These are phyloP conservation scores for Scophthalmus maximus DNA, from an alignment of 2,113 vertebrate species.

Conservation along the genomic window DNA sequence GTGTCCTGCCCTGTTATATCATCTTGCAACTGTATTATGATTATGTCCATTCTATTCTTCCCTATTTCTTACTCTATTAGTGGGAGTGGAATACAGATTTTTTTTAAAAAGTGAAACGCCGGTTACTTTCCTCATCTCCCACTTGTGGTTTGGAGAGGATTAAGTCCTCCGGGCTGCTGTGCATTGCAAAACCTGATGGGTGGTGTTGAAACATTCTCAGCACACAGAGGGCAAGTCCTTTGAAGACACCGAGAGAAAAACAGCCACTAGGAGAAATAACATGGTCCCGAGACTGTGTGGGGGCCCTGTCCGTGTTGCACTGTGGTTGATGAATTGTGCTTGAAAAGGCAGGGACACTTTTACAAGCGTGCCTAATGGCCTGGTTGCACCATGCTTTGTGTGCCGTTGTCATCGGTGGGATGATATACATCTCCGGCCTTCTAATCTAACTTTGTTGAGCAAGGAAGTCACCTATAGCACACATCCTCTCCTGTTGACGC, in stretches of 20 bases:
- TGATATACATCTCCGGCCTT: neutral
- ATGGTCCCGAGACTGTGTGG: neutral
- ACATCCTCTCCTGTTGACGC: constrained; percentile 12
- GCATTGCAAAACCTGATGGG: constrained; percentile 42
- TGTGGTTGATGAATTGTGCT: constrained; percentile 10
- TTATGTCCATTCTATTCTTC: neutral
- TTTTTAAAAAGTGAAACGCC: constrained; percentile 11
- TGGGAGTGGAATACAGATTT: constrained; percentile 1
- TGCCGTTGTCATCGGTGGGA: constrained; percentile 9
- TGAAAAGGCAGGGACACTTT: constrained; percentile 38
- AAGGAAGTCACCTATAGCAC: no score
- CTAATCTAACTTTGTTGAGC: no score
- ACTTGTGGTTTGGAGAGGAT: constrained; percentile 19
- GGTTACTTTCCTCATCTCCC: constrained; percentile 11
- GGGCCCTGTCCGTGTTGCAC: neutral
- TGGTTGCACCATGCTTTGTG: constrained; percentile 30
- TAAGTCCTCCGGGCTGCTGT: constrained; percentile 44
- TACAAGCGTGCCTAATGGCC: constrained; percentile 16
- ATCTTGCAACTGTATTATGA: neutral
- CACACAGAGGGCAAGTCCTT: constrained; percentile 27
- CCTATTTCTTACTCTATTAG: neutral
- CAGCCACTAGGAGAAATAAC: neutral
- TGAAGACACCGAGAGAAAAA: constrained; percentile 11
- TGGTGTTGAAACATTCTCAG: constrained; percentile 25
- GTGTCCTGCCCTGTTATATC: neutral